phyloP scores from a whole-genome alignment of 2,888 invertebrate genomes.

The Drosophila pseudotakahashii region DNA sequence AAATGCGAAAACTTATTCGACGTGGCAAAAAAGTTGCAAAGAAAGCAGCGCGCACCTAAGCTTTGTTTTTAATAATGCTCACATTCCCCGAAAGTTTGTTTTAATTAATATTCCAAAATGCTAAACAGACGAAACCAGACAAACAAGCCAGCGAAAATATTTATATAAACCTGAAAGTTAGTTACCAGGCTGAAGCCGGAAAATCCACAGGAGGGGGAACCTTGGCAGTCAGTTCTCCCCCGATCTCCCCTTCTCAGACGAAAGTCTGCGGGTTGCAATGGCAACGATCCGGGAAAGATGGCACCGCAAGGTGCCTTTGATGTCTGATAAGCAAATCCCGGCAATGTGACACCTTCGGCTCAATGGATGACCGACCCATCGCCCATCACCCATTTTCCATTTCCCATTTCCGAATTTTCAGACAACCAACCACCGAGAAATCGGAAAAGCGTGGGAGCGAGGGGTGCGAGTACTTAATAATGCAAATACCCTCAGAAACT shows the following conservation, averaged over 20 bases:
- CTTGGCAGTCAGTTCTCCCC: not conserved
- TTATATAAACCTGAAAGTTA: constrained; percentile 36
- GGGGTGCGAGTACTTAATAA: constrained; percentile 45
- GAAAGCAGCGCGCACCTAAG: constrained; percentile 1
- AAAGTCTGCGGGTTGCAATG: constrained; percentile 38
- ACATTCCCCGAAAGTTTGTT: constrained; percentile 33
- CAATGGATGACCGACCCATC: constrained; percentile 35
- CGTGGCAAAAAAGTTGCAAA: constrained; percentile 11
- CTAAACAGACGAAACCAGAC: constrained; percentile 35
- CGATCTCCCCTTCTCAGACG: no score
- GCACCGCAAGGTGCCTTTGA: constrained; percentile 42
- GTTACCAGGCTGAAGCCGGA: constrained; percentile 11
- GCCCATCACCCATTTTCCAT: constrained; percentile 11
- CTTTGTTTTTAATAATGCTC: constrained; percentile 23
- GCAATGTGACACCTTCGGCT: constrained; percentile 41
- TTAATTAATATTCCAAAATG: constrained; percentile 47
- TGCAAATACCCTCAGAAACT: constrained; percentile 67
- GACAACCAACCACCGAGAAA: constrained; percentile 9
- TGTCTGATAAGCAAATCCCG: constrained; percentile 44
- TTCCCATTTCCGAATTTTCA: constrained; percentile 7
- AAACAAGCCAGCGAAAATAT: constrained; percentile 33
- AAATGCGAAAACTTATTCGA: constrained; percentile 1
- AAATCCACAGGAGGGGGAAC: not conserved
- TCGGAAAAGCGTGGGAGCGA: constrained; percentile 11
- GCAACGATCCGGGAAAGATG: constrained; percentile 26